A percentile compares a stretch with the other conserved stretches of the same genome.
Evolutionary conservation across 1,140 invertebrate genomes (phyloP).

Genomic region (Caenorhabditis elegans): WBcel235 BX284603.4:7385001-7385500

Average conservation of each 20-base stretch:
- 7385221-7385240: conserved; percentile 97
- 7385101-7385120: conserved; percentile 16
- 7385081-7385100: background rate
- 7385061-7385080: background rate
- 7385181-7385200: conserved; percentile 69
- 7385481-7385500: conserved; percentile 95
- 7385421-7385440: conserved; percentile 84
- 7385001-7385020: conserved; percentile 30
- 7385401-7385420: conserved; percentile 97
- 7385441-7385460: background rate
- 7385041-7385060: conserved; percentile 14
- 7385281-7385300: conserved; percentile 96
- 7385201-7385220: conserved; percentile 93
- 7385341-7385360: conserved; percentile 98
- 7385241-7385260: conserved; percentile 99
- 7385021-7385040: conserved; percentile 44
- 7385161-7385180: conserved; percentile 65
- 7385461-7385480: background rate
- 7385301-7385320: conserved; percentile 96
- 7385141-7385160: conserved; percentile 55
- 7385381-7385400: conserved; percentile 98
- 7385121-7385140: conserved; percentile 32
- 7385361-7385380: conserved; percentile 91
- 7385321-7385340: conserved; percentile 99
- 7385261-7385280: conserved; percentile 99